Evolutionary conservation across 2,888 invertebrate species (phyloP).

Genomic region (Phragmatobia fuliginosa): DNA sequence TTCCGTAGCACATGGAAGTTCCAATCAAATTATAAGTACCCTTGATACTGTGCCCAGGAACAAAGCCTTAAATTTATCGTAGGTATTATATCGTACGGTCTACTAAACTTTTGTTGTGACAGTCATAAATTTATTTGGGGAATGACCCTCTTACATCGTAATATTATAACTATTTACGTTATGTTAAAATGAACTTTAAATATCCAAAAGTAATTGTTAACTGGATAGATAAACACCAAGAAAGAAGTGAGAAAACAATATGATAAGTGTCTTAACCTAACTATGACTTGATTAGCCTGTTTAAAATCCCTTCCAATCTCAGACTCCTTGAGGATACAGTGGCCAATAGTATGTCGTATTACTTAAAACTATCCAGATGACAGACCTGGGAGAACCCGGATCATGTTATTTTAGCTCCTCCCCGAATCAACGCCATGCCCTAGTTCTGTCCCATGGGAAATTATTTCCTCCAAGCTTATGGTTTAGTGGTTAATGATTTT

Average conservation of each 20-base stretch:
- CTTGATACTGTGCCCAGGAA: too few relatives aligned
- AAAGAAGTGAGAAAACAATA: neutral
- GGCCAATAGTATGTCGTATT: too few relatives aligned
- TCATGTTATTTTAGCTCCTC: too few relatives aligned
- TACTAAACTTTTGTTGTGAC: neutral
- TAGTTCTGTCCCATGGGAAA: too few relatives aligned
- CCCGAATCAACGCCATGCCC: too few relatives aligned
- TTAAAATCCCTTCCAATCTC: too few relatives aligned
- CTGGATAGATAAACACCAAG: neutral
- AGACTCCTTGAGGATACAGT: too few relatives aligned
- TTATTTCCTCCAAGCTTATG: too few relatives aligned
- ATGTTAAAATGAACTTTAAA: neutral
- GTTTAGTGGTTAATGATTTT: too few relatives aligned
- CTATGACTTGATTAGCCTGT: neutral
- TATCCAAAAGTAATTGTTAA: neutral
- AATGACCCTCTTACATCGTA: neutral
- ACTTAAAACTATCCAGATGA: too few relatives aligned
- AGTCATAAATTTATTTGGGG: slow-evolving; percentile 4
- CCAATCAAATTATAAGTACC: neutral
- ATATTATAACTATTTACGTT: neutral
- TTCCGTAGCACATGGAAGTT: neutral
- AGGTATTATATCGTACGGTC: neutral
- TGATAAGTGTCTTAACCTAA: neutral
- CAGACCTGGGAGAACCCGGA: too few relatives aligned
- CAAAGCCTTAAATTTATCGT: neutral